These are phyloP conservation scores for Discoglossus pictus DNA, from an alignment of 2,797 vertebrate genomes.

Conservation along the genomic window DNA sequence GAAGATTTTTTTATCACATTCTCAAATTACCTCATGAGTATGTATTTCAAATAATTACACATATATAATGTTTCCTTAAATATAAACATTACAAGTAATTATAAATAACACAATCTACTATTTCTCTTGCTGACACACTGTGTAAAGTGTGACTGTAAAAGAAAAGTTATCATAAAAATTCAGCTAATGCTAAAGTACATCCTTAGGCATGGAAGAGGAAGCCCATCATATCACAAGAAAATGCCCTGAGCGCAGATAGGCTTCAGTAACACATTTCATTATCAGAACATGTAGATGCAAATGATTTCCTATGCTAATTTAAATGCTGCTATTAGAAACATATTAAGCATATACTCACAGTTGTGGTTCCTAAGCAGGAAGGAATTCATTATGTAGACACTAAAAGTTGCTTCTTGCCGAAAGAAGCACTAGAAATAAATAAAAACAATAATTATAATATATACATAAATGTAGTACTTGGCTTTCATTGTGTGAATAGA, in stretches of 20 bases:
- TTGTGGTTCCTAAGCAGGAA: slow-evolving; percentile 11
- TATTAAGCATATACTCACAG: slow-evolving; percentile 47
- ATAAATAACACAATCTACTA: slow-evolving; percentile 41
- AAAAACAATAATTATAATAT: too few relatives aligned
- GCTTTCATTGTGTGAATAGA: too few relatives aligned
- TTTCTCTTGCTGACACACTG: slow-evolving; percentile 20
- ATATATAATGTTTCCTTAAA: not conserved
- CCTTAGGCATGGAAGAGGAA: slow-evolving; percentile 58
- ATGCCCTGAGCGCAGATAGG: slow-evolving; percentile 48
- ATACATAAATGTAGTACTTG: too few relatives aligned
- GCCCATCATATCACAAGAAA: slow-evolving; percentile 52
- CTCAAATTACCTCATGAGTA: slow-evolving; percentile 27
- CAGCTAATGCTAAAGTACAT: slow-evolving; percentile 56
- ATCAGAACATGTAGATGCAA: slow-evolving; percentile 42
- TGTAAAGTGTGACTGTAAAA: slow-evolving; percentile 50
- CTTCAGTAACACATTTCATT: slow-evolving; percentile 53
- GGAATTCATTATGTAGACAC: too few relatives aligned
- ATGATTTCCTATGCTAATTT: slow-evolving; percentile 49
- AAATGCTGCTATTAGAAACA: slow-evolving; percentile 42
- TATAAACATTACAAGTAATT: slow-evolving; percentile 41
- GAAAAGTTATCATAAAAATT: slow-evolving; percentile 53
- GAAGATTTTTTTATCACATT: slow-evolving; percentile 46
- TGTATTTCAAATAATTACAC: slow-evolving; percentile 3
- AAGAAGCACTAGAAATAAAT: too few relatives aligned
- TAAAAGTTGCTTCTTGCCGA: too few relatives aligned